A percentile compares a stretch with the other conserved stretches of the same genome.
These are phyloP conservation scores for Callorhinus ursinus DNA, from an alignment of 2,113 vertebrate species.

Conservation along the genomic window DNA sequence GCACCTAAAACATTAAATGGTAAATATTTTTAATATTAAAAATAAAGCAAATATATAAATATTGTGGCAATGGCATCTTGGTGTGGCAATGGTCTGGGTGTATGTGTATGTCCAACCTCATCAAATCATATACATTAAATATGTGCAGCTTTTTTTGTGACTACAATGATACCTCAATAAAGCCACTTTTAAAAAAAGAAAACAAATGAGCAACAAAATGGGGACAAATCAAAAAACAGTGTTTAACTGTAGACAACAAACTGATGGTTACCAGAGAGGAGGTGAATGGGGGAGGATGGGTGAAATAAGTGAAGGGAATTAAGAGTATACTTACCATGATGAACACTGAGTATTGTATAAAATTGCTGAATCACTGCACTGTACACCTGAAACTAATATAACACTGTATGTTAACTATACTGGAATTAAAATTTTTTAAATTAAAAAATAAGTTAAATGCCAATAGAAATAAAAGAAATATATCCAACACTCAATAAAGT, in stretches of 20 bases:
- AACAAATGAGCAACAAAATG: background rate
- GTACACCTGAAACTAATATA: background rate
- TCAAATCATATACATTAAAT: background rate
- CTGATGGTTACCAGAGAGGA: background rate
- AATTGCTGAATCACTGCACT: background rate
- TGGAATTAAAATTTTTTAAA: background rate
- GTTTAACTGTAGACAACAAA: background rate
- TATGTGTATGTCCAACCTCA: background rate
- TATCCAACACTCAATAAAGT: background rate
- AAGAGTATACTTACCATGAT: background rate
- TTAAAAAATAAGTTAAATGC: background rate
- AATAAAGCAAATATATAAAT: background rate
- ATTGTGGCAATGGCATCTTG: background rate
- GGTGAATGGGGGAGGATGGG: background rate
- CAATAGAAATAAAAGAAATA: background rate
- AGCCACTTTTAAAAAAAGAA: background rate
- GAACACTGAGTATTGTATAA: background rate
- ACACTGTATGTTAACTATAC: background rate
- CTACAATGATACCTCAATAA: background rate
- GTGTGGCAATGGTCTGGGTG: background rate
- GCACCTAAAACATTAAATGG: background rate
- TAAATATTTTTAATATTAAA: background rate
- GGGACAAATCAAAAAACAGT: background rate
- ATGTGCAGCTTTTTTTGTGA: background rate
- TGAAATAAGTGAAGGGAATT: background rate